These are phyloP conservation scores for Catharus minimus DNA, from an alignment of 2,113 vertebrate genomes.

Conservation along the genomic window DNA sequence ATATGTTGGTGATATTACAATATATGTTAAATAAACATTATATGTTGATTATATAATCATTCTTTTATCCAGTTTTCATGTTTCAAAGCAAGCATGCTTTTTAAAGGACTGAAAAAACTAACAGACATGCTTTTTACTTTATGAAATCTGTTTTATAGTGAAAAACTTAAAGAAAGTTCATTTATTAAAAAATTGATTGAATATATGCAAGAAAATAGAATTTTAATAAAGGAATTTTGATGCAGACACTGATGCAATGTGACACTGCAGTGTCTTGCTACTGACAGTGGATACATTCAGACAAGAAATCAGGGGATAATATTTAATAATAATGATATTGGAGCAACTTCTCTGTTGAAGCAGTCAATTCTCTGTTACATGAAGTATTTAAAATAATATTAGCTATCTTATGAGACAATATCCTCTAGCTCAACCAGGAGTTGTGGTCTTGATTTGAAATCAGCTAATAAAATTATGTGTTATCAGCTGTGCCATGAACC, in stretches of 20 bases:
- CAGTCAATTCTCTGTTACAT: background rate
- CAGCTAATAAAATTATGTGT: background rate
- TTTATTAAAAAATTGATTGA: background rate
- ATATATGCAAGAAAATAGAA: background rate
- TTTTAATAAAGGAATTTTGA: background rate
- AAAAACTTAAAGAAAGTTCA: background rate
- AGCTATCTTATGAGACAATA: background rate
- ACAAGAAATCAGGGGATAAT: background rate
- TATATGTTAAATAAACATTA: background rate
- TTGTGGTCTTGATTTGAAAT: background rate
- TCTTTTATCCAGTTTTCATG: background rate
- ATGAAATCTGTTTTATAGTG: background rate
- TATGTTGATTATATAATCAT: background rate
- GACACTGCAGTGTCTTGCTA: background rate
- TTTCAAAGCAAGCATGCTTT: background rate
- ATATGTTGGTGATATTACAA: background rate
- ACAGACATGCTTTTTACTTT: background rate
- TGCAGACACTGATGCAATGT: background rate
- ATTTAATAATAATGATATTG: background rate
- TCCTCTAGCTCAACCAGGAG: background rate
- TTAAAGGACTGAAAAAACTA: background rate
- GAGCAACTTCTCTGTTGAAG: background rate
- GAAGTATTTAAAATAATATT: background rate
- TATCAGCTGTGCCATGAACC: background rate
- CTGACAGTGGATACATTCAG: background rate